Base-by-base conservation (phyloP, 2,113 vertebrate species). In the Pelmatolapia mariae region DNA sequence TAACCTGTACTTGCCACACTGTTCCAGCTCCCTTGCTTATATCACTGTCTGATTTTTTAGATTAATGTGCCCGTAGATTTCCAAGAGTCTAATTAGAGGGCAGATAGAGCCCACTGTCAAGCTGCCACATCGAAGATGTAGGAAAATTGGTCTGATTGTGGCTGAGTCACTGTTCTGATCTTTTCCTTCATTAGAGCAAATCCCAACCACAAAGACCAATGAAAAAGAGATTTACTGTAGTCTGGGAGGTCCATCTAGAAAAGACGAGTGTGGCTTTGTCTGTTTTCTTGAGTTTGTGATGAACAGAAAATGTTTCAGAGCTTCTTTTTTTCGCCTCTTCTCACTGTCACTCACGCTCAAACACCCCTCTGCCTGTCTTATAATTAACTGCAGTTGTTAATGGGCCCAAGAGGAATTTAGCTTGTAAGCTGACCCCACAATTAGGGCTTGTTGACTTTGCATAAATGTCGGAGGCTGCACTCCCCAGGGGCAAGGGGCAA, bases 371-470 rank as follows among this genome's bases (percentile, higher is more conserved):
- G 84, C 80, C 85, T 43, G 85, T 83, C 89, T 95, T 90, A 83
- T 95, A 96, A 96, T 95, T 95, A 94, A 95, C 95, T 93, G 91
- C 92, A 96, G 93, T 95, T 93, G 93, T 94, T 96, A 96, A 96
- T 96, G 95, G 94, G 92, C 92, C 96, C 94, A 89, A 90, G 94
- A 95, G 92, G 94, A 96, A 96, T 95, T 94, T 94, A 59, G 89
- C 89, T 93, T 90, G 96, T 95, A 96, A 97, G 84, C 85, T 66
- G 95, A 97, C 95, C 92, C 94, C 88, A 94, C 96, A 96, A 96
- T 97, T 96, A 96, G 94, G 93, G 92, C 95, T 95, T 96, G 95
- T 97, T 96, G 95, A 95, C 95, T 96, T 96, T 96, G 95, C 95
- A 96, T 96, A 95, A 95, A 96, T 96, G 95, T 94, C 83, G 87